phyloP scores from a whole-genome alignment of 2,888 invertebrate genomes.

The Erebia palarica region DNA sequence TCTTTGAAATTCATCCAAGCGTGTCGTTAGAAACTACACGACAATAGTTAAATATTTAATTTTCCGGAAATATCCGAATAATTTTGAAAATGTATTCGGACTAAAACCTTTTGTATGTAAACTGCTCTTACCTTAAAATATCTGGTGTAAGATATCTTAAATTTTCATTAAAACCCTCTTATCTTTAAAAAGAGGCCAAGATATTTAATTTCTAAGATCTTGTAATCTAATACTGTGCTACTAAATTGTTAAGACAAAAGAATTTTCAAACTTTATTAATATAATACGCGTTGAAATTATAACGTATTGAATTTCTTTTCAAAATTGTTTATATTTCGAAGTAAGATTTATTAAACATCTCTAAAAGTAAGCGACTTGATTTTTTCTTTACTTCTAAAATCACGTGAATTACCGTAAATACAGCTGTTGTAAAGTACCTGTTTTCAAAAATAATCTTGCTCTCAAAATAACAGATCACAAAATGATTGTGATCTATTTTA shows the following conservation, averaged over 20 bases:
- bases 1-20: slow-evolving; percentile 6
- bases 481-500: too few relatives aligned
- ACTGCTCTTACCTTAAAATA: too few relatives aligned
- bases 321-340: slow-evolving; percentile 10
- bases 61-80: background rate
- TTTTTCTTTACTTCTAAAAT: background rate
- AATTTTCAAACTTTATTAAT: slow-evolving; percentile 12
- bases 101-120: too few relatives aligned
- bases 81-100: too few relatives aligned
- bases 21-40: background rate
- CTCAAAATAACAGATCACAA: too few relatives aligned
- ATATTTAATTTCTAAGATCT: slow-evolving; percentile 11
- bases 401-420: too few relatives aligned
- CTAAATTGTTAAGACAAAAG: background rate
- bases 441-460: too few relatives aligned
- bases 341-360: background rate
- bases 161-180: background rate
- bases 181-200: background rate
- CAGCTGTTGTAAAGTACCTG: too few relatives aligned
- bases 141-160: background rate
- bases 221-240: background rate
- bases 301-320: background rate
- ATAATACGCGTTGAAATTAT: slow-evolving; percentile 1
- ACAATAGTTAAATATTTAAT: background rate
- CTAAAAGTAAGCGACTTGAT: background rate